phyloP scores from a whole-genome alignment of 2,113 vertebrate genomes.

The Podarcis muralis region DNA sequence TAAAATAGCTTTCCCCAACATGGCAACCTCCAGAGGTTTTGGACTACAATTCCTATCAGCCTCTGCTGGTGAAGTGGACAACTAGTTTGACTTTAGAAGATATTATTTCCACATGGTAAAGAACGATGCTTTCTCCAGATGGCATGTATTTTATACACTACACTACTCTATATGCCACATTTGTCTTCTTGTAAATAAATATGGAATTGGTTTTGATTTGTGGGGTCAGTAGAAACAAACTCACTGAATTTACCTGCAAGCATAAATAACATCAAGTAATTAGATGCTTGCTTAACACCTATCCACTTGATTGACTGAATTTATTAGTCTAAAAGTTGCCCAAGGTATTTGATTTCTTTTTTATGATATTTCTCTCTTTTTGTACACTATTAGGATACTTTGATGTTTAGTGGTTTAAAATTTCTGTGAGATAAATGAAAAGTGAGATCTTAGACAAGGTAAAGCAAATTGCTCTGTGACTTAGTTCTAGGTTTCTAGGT shows the following conservation, averaged over 20 bases:
- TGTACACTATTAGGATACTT: too few relatives aligned
- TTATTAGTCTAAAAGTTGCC: too few relatives aligned
- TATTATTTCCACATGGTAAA: neutral
- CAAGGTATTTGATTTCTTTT: too few relatives aligned
- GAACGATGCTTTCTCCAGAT: neutral
- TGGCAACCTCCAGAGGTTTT: too few relatives aligned
- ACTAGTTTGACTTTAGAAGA: too few relatives aligned
- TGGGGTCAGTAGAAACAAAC: neutral
- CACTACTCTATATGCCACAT: neutral
- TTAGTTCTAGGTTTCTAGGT: slow-evolving; percentile 31
- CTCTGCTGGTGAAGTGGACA: too few relatives aligned
- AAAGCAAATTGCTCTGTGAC: neutral
- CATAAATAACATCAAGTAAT: neutral
- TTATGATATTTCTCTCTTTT: too few relatives aligned
- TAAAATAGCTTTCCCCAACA: too few relatives aligned
- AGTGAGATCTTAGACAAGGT: neutral
- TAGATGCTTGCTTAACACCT: neutral
- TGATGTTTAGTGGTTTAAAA: too few relatives aligned
- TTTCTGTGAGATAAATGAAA: too few relatives aligned
- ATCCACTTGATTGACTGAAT: too few relatives aligned
- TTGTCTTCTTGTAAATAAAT: neutral
- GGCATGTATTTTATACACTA: neutral
- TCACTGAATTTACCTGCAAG: neutral
- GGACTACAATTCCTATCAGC: too few relatives aligned
- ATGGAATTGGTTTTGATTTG: neutral